Conservation (phyloP, 2,113 vertebrate species). For the Malurus cyaneus region DNA sequence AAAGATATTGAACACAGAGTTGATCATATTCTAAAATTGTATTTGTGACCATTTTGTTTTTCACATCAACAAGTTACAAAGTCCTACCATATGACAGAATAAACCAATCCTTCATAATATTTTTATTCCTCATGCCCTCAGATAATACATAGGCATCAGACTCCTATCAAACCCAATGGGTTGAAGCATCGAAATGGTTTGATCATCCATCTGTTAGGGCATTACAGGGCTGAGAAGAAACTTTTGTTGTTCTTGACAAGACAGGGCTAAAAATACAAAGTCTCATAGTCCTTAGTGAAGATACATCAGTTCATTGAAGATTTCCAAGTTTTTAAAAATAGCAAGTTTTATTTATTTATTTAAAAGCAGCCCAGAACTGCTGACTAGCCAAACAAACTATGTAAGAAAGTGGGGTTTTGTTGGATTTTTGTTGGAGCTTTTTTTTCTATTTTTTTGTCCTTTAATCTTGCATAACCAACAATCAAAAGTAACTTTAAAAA, state of each 20-base stretch:
- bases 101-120: fast-evolving
- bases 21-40: neutral
- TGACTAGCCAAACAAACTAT: neutral
- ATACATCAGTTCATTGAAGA: neutral
- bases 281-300: neutral
- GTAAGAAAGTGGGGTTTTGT: neutral
- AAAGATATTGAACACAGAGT: neutral
- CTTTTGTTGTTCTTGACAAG: neutral
- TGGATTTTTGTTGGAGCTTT: neutral
- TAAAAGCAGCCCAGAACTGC: neutral
- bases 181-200: neutral
- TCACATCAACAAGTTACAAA: neutral
- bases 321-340: neutral
- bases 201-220: fast-evolving
- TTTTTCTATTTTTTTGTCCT: neutral
- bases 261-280: neutral
- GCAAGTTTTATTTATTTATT: neutral
- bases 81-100: neutral
- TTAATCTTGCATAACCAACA: neutral
- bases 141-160: fast-evolving
- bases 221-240: neutral
- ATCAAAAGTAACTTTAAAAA: conserved; percentile 10
- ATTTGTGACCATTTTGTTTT: neutral
- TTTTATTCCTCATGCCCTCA: neutral
- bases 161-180: neutral